These are phyloP conservation scores for Tachysurus vachellii DNA, from an alignment of 2,113 vertebrate species.

Conservation along the genomic window DNA sequence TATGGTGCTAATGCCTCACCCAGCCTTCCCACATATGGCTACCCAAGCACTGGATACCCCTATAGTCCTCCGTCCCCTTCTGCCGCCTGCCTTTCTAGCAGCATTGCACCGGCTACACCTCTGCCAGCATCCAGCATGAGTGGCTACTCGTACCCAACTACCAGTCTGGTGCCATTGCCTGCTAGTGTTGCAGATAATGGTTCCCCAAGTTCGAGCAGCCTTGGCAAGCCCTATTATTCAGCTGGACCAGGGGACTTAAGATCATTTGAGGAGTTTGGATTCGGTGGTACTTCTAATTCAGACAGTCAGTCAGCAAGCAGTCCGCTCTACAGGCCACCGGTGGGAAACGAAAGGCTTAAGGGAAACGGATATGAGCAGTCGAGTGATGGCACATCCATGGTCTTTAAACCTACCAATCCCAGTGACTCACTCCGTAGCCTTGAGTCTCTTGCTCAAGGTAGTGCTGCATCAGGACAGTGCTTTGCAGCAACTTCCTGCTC, in stretches of 20 bases:
- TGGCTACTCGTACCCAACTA: constrained; percentile 93
- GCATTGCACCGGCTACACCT: constrained; percentile 91
- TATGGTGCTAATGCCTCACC: constrained; percentile 87
- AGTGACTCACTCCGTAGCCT: constrained; percentile 89
- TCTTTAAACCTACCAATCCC: constrained; percentile 94
- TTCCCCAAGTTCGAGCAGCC: constrained; percentile 81
- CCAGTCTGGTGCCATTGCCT: constrained; percentile 88
- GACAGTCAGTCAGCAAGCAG: constrained; percentile 87
- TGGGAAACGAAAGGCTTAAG: constrained; percentile 81
- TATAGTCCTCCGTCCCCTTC: constrained; percentile 91
- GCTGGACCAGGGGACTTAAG: constrained; percentile 92
- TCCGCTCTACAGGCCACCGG: constrained; percentile 92
- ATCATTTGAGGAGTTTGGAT: constrained; percentile 92
- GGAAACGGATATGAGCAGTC: constrained; percentile 89
- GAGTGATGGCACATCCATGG: constrained; percentile 85
- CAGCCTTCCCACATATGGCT: constrained; percentile 92
- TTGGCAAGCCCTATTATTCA: constrained; percentile 97
- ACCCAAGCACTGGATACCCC: constrained; percentile 88
- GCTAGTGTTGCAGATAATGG: constrained; percentile 86
- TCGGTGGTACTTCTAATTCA: constrained; percentile 83
- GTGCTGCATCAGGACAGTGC: constrained; percentile 85
- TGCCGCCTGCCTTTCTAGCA: constrained; percentile 90
- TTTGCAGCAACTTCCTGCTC: constrained; percentile 86
- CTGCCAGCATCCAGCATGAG: constrained; percentile 88
- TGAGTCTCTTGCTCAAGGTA: constrained; percentile 79